Percentiles rank a stretch among this genome's conserved stretches.
Evolutionary conservation across 2,797 vertebrate genomes (phyloP).

Genomic region (Dendrocincla fuliginosa): DNA sequence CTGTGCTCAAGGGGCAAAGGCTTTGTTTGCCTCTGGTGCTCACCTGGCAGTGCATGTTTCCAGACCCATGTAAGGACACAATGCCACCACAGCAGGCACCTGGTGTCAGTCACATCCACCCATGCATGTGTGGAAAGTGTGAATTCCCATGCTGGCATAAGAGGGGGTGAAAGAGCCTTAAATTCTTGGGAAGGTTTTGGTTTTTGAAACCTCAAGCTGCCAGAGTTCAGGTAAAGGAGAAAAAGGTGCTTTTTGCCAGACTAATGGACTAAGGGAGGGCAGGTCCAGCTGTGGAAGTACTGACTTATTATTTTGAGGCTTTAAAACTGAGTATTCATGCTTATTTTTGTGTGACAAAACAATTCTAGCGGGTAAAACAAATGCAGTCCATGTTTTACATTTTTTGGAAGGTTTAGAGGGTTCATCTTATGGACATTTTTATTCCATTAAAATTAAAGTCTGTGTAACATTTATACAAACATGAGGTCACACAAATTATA

Average conservation of each 20-base stretch:
- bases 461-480: not conserved
- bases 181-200: not conserved
- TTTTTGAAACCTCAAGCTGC: not conserved
- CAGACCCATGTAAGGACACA: accelerated
- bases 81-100: accelerated
- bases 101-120: not conserved
- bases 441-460: not conserved
- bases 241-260: not conserved
- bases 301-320: not conserved
- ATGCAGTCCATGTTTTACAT: not conserved
- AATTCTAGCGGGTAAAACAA: not conserved
- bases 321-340: not conserved
- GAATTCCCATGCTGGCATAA: not conserved
- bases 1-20: not conserved
- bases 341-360: not conserved
- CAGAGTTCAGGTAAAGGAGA: not conserved
- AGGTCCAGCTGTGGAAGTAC: not conserved
- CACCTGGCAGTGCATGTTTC: accelerated
- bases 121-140: not conserved
- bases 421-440: not conserved
- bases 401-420: not conserved
- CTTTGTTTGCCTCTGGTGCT: not conserved
- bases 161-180: not conserved
- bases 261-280: not conserved
- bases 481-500: not conserved